Evolutionary conservation across 2,888 invertebrate species (phyloP).

Genomic region (Mesorhabditis belari): DNA sequence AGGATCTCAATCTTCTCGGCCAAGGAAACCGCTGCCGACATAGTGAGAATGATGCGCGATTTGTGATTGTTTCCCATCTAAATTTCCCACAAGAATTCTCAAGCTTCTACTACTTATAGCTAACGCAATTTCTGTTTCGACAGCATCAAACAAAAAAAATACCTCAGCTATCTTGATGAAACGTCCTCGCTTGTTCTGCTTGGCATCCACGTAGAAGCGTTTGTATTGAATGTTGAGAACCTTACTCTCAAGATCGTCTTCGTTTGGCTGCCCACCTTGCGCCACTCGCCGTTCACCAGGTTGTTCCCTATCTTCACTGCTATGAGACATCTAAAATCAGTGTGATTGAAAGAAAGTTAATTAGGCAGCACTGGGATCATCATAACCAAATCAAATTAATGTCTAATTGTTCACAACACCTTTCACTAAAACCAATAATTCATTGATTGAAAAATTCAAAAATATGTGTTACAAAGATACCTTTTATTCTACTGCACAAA

Average conservation of each 20-base stretch:
- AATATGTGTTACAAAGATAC: no score
- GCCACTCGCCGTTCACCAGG: no score
- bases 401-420: no score
- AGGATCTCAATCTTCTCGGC: conserved; percentile 90
- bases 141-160: conserved; percentile 43
- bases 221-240: conserved; percentile 98
- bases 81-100: no score
- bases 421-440: no score
- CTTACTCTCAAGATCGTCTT: conserved; percentile 89
- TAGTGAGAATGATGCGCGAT: conserved; percentile 89
- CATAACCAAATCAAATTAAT: no score
- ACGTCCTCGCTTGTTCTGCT: conserved; percentile 93
- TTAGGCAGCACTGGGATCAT: no score
- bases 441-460: no score
- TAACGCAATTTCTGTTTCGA: background rate
- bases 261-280: conserved; percentile 5
- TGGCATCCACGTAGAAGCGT: conserved; percentile 97
- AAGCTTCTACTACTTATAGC: background rate
- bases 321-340: no score
- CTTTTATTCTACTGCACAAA: no score
- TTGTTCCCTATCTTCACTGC: no score
- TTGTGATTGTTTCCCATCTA: conserved; percentile 83
- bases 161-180: conserved; percentile 99
- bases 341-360: no score
- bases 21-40: conserved; percentile 94